Evolutionary conservation across 2,888 invertebrate genomes (phyloP), one percentile per base, ranked within the genome.

Genomic region (Galerucella pusilla): DNA sequence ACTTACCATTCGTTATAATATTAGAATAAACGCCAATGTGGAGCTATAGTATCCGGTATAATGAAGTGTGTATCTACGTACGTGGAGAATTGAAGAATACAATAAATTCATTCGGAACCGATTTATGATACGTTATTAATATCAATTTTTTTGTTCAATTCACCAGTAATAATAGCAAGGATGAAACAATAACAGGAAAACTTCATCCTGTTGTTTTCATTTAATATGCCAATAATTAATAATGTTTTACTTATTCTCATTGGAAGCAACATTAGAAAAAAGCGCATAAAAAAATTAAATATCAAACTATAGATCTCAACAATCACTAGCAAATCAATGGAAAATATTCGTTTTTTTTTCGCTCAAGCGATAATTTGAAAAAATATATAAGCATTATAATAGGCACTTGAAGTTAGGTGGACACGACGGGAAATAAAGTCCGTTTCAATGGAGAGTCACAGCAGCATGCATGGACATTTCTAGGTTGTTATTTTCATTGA

Each of bases 1-100:
- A 60, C 67, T 73, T 73, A 73, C 52, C 42, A 73, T 73, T 54
- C 72, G 57, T 59, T 67, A 65, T 46, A 16, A n/a, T 59, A 67
- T 68, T 61, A 20, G 46, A 73, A 73, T 68, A 45, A 67, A 25
- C 20, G 57, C 25, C 46, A 52, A 35, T 28, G 52, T 59, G 42
- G 25, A 59, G 28, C 28, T 52, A 54, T 68, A 68, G 54, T 61
- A 73, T 68, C 73, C 73, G 73, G 73, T 73, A 14, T 54, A 42
- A 63, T 42, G 25, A 35, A 61, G 60, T 28, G 25, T 12, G 5
- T 61, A 9, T 2, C n/a, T n/a, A n/a, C n/a, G 14, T 61, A 59
- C 59, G 20, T 59, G 25, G 16, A 59, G n/a, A 35, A 61, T 61
- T 61, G 14, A 12, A 12, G 11, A 49, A 49, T 49, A 49, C 4